phyloP scores from a whole-genome alignment of 2,888 invertebrate species.

The Ischnus inquisitorius region DNA sequence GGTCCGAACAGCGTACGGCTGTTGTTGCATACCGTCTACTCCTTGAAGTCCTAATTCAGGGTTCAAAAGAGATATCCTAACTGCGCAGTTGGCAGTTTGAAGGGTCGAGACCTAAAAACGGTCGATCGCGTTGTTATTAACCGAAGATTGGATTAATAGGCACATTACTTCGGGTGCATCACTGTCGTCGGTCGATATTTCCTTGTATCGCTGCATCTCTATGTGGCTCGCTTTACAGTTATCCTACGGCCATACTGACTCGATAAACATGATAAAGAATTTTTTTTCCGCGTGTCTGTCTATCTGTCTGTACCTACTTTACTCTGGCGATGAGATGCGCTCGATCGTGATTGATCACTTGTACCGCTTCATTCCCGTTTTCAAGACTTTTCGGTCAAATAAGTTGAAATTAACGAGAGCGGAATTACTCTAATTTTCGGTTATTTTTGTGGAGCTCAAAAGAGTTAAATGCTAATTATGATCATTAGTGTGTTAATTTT shows the following conservation, averaged over 20 bases:
- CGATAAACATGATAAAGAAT: background rate
- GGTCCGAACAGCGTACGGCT: background rate
- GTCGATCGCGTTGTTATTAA: background rate
- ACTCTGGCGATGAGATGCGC: no score
- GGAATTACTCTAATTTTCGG: no score
- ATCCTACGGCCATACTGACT: background rate
- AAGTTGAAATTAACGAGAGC: no score
- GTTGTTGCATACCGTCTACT: constrained; percentile 6
- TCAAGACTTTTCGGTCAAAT: no score
- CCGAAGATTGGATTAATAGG: background rate
- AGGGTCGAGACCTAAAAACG: background rate
- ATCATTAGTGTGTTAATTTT: no score
- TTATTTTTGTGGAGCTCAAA: no score
- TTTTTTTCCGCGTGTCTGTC: background rate
- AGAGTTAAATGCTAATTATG: no score
- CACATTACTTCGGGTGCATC: constrained; percentile 5
- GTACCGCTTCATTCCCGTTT: no score
- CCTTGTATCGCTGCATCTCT: background rate
- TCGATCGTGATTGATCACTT: no score
- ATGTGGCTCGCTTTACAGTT: background rate
- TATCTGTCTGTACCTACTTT: no score
- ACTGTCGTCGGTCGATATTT: constrained; percentile 2
- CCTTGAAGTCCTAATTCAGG: constrained; percentile 9
- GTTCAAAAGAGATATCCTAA: constrained; percentile 13
- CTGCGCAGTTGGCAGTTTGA: constrained; percentile 4